Base-by-base conservation (phyloP, 2,797 vertebrate genomes). In the Meda fulgida region DNA sequence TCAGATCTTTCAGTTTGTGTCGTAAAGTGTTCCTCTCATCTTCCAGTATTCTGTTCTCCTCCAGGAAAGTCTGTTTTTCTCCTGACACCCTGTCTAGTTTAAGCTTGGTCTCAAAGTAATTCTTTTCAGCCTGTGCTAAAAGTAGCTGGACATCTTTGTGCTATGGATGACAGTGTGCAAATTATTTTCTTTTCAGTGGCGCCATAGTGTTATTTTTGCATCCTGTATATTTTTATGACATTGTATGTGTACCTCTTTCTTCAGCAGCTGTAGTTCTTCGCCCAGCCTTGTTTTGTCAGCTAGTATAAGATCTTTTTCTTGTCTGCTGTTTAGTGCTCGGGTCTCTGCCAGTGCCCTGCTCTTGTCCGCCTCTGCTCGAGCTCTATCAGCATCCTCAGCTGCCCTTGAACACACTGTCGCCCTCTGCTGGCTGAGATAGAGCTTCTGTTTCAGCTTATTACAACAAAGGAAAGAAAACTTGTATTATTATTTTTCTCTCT, bases 371-470 rank as follows among this genome's bases (percentile, higher is more conserved):
- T 95, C 94, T 0, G 48, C 88, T 36, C 91, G 89, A 18, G 89
- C 88, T 65, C 55, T 86, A 51, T 92, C 91, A 0, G 90, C 93
- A 71, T 94, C 92, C 1, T 92, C 92, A 0, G 89, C 93, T 0
- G 91, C 92, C 1, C 80, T 87, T 1, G 92, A 94, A 86, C 92
- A 93, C 84, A 94, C 29, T 1, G 87, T 78, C 6, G 88, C 93
- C 89, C 94, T 94, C 91, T 95, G 93, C 93, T 95, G 95, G 89
- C 91, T 94, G 65, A 91, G 89, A 2, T 91, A 89, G 34, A 93
- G 87, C 91, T 91, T 95, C 73, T 93, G 94, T 86, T 94, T 96
- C 88, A 95, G 86, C 95, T 96, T 81, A 78, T 34, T 72, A 43
- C n/a, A 51, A 38, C 69, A 21, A 16, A 18, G 23, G 14, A 78